Percentiles rank a stretch among this genome's conserved stretches.
Evolutionary conservation across 2,888 invertebrate genomes (phyloP).

Genomic region (Incurvaria masculella): DNA sequence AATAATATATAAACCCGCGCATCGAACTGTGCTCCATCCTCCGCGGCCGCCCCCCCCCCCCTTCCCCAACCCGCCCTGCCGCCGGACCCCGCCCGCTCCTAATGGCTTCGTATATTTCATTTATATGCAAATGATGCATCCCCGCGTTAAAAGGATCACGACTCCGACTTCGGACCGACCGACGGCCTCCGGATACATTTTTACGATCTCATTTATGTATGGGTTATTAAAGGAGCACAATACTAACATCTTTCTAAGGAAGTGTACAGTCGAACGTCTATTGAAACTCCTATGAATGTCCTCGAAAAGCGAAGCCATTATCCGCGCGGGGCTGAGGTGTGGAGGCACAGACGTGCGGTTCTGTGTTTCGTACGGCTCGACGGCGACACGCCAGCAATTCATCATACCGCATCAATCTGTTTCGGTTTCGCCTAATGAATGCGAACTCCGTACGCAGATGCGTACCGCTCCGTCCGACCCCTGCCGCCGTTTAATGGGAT

Average conservation of each 20-base stretch:
- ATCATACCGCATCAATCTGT: slow-evolving; percentile 35
- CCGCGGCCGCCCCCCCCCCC: too few relatives aligned
- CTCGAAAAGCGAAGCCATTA: too few relatives aligned
- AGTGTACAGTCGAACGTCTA: too few relatives aligned
- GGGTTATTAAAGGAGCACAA: too few relatives aligned
- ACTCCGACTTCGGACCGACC: neutral
- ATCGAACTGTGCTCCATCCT: too few relatives aligned
- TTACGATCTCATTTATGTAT: too few relatives aligned
- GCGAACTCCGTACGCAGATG: slow-evolving; percentile 16
- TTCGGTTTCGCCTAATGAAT: slow-evolving; percentile 24
- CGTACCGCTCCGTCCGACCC: slow-evolving; percentile 12
- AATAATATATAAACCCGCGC: too few relatives aligned
- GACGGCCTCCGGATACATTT: neutral
- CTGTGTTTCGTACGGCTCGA: too few relatives aligned
- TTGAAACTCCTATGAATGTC: too few relatives aligned
- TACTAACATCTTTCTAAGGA: too few relatives aligned
- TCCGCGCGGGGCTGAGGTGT: too few relatives aligned
- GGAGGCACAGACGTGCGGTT: too few relatives aligned
- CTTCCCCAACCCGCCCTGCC: neutral
- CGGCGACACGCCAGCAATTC: slow-evolving; percentile 20
- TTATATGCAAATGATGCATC: neutral
- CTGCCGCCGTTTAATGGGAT: slow-evolving; percentile 7
- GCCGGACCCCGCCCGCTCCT: neutral
- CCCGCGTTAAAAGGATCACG: neutral
- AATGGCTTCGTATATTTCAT: neutral